phyloP scores from a whole-genome alignment of 2,797 vertebrate species.

The Chaunax sp. region DNA sequence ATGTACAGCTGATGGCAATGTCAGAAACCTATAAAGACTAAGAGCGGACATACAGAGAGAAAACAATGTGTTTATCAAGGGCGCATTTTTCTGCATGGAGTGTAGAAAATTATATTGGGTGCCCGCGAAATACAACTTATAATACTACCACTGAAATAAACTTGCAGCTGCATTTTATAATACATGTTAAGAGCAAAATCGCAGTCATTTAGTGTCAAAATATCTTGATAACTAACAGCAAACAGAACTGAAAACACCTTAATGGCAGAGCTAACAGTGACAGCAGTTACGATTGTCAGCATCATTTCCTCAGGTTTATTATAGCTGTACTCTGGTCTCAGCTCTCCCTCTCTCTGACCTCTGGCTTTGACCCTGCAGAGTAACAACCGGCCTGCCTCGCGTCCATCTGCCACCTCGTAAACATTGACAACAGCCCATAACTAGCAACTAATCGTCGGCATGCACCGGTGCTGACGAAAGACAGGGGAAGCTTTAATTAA shows the following conservation, averaged over 20 bases:
- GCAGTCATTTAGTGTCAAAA: background rate
- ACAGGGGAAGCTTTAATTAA: conserved; percentile 60
- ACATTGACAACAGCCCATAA: conserved; percentile 75
- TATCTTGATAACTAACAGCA: background rate
- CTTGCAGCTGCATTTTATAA: too few species aligned
- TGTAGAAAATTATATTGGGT: too few species aligned
- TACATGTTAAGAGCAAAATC: too few species aligned
- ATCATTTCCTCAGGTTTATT: conserved; percentile 67
- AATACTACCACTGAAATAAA: too few species aligned
- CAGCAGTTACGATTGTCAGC: conserved; percentile 45
- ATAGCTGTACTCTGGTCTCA: conserved; percentile 25
- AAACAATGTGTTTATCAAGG: too few species aligned
- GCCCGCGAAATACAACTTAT: too few species aligned
- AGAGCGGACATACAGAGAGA: too few species aligned
- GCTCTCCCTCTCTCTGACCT: conserved; percentile 56
- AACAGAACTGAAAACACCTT: conserved; percentile 16
- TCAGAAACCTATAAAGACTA: too few species aligned
- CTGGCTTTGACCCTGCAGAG: conserved; percentile 57
- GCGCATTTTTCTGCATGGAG: too few species aligned
- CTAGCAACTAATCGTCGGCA: conserved; percentile 62
- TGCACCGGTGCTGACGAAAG: conserved; percentile 38
- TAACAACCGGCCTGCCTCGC: conserved; percentile 64
- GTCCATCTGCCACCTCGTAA: conserved; percentile 73
- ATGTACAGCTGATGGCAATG: too few species aligned
- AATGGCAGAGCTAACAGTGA: conserved; percentile 18